Conservation (phyloP, 2,888 invertebrate genomes). For the Dinocampus coccinellae region DNA sequence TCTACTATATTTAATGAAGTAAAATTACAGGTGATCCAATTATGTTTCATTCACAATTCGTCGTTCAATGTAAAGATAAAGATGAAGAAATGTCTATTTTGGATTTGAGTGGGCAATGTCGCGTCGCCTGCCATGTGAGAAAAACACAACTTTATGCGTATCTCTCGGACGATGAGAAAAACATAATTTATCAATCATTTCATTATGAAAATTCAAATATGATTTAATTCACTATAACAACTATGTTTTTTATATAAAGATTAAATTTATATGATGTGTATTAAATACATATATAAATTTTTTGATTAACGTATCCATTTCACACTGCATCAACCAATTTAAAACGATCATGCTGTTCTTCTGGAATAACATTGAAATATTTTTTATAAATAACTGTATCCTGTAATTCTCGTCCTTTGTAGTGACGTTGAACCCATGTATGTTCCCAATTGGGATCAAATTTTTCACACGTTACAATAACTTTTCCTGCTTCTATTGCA, state of each 20-base stretch:
- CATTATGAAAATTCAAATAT: conserved; percentile 59
- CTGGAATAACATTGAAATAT: conserved; percentile 86
- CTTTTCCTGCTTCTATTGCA: conserved; percentile 84
- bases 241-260: conserved; percentile 8
- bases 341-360: conserved; percentile 83
- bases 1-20: conserved; percentile 30
- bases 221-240: conserved; percentile 30
- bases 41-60: conserved; percentile 82
- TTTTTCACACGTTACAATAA: conserved; percentile 86
- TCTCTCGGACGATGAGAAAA: conserved; percentile 51
- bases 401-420: conserved; percentile 76
- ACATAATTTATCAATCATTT: conserved; percentile 62
- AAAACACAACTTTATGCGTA: conserved; percentile 63
- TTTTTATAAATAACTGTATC: conserved; percentile 83
- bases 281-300: not conserved
- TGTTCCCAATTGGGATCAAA: conserved; percentile 85
- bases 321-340: conserved; percentile 81
- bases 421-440: conserved; percentile 78
- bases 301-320: conserved; percentile 42
- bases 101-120: conserved; percentile 58
- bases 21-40: conserved; percentile 81
- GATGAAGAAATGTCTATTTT: conserved; percentile 62
- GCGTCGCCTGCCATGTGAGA: conserved; percentile 62
- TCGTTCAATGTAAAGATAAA: conserved; percentile 78
- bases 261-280: not conserved